Conservation (phyloP, 2,113 vertebrate genomes). For the Danionella cerebrum region DNA sequence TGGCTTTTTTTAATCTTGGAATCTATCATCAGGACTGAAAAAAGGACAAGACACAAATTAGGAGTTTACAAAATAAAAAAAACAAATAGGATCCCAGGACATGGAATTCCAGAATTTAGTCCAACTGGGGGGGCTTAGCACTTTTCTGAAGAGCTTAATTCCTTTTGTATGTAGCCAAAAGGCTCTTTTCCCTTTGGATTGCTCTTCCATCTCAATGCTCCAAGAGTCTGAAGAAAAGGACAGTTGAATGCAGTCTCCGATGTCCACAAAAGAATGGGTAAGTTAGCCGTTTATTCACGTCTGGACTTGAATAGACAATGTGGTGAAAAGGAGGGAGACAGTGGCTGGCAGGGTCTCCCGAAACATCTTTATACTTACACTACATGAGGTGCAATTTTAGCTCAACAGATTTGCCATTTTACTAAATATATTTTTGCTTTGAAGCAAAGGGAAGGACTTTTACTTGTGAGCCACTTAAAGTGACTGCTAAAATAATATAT, state of each 20-base stretch:
- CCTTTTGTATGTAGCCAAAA: conserved; percentile 75
- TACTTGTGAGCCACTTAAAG: background rate
- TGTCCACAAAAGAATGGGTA: conserved; percentile 99
- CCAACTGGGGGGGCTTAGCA: conserved; percentile 60
- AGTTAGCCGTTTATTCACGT: conserved; percentile 74
- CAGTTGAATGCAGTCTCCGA: conserved; percentile 99
- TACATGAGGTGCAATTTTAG: conserved; percentile 4
- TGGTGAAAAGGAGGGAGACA: conserved; percentile 47
- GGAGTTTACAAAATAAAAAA: conserved; percentile 33
- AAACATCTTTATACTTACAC: conserved; percentile 51
- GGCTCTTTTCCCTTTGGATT: conserved; percentile 80
- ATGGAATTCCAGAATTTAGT: conserved; percentile 72
- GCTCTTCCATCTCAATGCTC: conserved; percentile 83
- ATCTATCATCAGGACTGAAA: background rate
- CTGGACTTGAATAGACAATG: conserved; percentile 63
- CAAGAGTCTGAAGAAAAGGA: conserved; percentile 82
- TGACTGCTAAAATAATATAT: background rate
- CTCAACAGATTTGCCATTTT: too few relatives aligned
- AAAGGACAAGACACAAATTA: conserved; percentile 15
- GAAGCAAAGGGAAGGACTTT: background rate
- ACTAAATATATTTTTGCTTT: too few relatives aligned
- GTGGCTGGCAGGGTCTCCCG: conserved; percentile 52
- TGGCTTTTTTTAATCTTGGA: conserved; percentile 10
- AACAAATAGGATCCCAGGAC: conserved; percentile 49
- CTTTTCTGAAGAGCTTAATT: conserved; percentile 64